Evolutionary conservation across 2,113 vertebrate species (phyloP).

Genomic region (Dipodomys spectabilis): DNA sequence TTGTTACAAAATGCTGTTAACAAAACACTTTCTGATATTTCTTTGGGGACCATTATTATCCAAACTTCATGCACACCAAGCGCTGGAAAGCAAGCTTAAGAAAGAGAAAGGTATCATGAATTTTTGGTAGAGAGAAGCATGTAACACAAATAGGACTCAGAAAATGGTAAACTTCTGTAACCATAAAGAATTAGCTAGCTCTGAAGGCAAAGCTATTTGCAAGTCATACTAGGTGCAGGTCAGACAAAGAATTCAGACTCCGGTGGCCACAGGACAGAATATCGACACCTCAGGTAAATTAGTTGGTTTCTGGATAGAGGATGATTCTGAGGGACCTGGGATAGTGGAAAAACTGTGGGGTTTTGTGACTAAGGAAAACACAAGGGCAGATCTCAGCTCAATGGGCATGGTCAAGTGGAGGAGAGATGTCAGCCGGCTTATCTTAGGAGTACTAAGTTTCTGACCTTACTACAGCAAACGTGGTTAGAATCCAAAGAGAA

Average conservation of each 20-base stretch:
- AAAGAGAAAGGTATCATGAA: neutral
- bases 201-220: neutral
- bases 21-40: conserved; percentile 15
- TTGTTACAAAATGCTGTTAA: too few relatives aligned
- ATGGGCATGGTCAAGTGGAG: neutral
- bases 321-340: neutral
- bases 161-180: neutral
- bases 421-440: neutral
- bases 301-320: neutral
- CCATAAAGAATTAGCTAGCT: too few relatives aligned
- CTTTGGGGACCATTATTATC: neutral
- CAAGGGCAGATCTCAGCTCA: neutral
- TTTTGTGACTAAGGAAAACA: neutral
- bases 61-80: neutral
- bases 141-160: neutral
- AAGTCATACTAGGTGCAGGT: neutral
- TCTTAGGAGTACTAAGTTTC: neutral
- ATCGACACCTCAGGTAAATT: neutral
- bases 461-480: neutral
- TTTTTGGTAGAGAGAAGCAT: neutral
- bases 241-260: neutral
- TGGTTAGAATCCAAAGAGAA: neutral
- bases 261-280: neutral
- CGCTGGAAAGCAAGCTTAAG: neutral
- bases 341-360: neutral